Percentiles rank a stretch among this genome's conserved stretches.
Evolutionary conservation across 2,113 vertebrate species (phyloP).

Genomic region (Synchiropus splendidus): DNA sequence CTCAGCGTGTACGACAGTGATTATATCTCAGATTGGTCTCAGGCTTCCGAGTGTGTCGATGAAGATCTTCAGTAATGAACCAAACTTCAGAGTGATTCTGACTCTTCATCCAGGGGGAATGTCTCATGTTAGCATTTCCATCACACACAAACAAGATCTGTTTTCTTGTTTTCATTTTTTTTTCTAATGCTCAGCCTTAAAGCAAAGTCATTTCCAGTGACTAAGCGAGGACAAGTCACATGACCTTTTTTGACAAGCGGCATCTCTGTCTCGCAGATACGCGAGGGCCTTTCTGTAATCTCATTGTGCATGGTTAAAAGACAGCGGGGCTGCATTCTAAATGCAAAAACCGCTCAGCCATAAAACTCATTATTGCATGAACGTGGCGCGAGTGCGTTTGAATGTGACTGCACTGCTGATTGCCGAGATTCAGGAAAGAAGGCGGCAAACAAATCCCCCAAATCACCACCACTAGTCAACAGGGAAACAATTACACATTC

Average conservation of each 20-base stretch:
- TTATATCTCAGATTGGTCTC: constrained; percentile 4
- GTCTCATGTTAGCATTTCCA: constrained; percentile 27
- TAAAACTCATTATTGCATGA: constrained; percentile 31
- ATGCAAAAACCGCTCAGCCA: constrained; percentile 38
- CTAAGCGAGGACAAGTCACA: constrained; percentile 6
- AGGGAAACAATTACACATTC: too few relatives aligned
- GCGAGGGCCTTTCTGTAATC: constrained; percentile 36
- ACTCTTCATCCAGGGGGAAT: constrained; percentile 14
- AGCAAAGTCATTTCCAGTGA: constrained; percentile 19
- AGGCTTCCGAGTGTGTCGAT: neutral
- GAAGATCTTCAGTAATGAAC: constrained; percentile 15
- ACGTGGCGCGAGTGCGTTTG: constrained; percentile 1
- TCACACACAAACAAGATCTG: constrained; percentile 15
- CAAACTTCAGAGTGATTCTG: constrained; percentile 23
- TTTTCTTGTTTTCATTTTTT: neutral
- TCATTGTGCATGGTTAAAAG: constrained; percentile 30
- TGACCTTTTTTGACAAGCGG: constrained; percentile 20
- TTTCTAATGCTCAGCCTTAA: neutral
- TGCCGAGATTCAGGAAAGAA: too few relatives aligned
- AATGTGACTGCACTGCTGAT: too few relatives aligned
- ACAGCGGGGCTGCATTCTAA: constrained; percentile 29
- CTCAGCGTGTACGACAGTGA: constrained; percentile 14
- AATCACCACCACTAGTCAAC: too few relatives aligned
- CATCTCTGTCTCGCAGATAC: constrained; percentile 4
- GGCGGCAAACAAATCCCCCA: too few relatives aligned